Conservation (phyloP, 2,113 vertebrate genomes). For the Gobio gobio region DNA sequence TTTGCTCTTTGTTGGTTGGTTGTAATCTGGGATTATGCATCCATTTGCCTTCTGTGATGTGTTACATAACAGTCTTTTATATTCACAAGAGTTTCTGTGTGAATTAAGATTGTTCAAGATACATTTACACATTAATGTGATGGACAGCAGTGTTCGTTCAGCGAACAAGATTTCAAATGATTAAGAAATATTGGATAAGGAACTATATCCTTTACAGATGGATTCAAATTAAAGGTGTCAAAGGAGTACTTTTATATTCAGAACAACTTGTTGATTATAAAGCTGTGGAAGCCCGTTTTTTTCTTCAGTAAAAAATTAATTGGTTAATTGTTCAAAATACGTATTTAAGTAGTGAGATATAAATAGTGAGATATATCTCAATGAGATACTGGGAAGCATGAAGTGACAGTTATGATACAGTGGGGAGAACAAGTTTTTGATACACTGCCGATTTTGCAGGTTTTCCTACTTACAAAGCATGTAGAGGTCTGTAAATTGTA, state of each 20-base stretch:
- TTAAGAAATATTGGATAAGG: background rate
- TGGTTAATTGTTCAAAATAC: background rate
- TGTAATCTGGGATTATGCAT: conserved; percentile 84
- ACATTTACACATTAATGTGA: background rate
- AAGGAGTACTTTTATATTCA: background rate
- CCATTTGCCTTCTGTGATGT: conserved; percentile 70
- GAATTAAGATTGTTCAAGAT: conserved; percentile 43
- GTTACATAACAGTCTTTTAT: conserved; percentile 73
- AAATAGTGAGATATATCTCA: too few relatives aligned
- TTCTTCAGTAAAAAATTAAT: background rate
- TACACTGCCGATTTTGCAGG: too few relatives aligned
- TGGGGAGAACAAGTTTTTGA: too few relatives aligned
- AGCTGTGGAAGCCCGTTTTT: background rate
- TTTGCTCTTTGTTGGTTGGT: conserved; percentile 59
- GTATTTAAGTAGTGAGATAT: background rate
- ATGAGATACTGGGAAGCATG: background rate
- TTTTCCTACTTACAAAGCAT: too few relatives aligned
- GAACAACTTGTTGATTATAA: background rate
- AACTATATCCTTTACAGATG: background rate
- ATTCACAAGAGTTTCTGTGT: conserved; percentile 54
- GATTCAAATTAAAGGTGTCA: background rate
- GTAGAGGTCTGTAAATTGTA: too few relatives aligned
- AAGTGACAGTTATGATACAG: background rate
- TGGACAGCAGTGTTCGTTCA: background rate
- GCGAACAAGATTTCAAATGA: background rate